phyloP scores from a whole-genome alignment of 2,888 invertebrate genomes.

The Stenchaetothrips biformis region DNA sequence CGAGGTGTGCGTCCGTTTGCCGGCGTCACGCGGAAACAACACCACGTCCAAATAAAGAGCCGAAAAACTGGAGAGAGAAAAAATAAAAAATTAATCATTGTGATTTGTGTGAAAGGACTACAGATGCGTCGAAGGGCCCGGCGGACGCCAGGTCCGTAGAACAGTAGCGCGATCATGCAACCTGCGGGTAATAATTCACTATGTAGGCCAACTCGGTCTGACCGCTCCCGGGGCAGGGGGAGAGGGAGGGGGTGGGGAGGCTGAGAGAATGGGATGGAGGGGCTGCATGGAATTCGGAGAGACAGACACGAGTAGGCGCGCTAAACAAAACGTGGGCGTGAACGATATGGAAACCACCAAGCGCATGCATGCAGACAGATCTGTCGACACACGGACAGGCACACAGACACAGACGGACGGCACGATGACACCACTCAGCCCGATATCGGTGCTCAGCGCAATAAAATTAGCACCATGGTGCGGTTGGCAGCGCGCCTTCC shows the following conservation, averaged over 20 bases:
- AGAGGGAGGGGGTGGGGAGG: neutral
- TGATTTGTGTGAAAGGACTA: neutral
- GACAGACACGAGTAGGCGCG: neutral
- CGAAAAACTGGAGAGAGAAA: neutral
- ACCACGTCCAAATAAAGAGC: too few species aligned
- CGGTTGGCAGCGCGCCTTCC: too few species aligned
- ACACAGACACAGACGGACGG: too few species aligned
- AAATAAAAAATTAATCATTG: neutral
- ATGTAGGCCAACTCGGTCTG: neutral
- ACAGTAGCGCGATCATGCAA: neutral
- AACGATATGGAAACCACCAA: too few species aligned
- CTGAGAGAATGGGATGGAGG: neutral
- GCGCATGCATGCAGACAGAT: too few species aligned
- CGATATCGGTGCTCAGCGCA: too few species aligned
- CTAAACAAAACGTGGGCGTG: too few species aligned
- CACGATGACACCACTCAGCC: too few species aligned
- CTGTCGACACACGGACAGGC: too few species aligned
- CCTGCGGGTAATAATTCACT: constrained; percentile 13
- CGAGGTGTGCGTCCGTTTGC: too few species aligned
- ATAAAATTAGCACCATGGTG: too few species aligned
- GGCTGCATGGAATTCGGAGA: neutral
- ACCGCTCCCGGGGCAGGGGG: neutral
- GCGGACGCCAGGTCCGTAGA: neutral
- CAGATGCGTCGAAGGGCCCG: neutral
- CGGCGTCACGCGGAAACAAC: too few species aligned